Evolutionary conservation across 23 tunicate species (phyloP).

Genomic region (Diplosoma virens): DNA sequence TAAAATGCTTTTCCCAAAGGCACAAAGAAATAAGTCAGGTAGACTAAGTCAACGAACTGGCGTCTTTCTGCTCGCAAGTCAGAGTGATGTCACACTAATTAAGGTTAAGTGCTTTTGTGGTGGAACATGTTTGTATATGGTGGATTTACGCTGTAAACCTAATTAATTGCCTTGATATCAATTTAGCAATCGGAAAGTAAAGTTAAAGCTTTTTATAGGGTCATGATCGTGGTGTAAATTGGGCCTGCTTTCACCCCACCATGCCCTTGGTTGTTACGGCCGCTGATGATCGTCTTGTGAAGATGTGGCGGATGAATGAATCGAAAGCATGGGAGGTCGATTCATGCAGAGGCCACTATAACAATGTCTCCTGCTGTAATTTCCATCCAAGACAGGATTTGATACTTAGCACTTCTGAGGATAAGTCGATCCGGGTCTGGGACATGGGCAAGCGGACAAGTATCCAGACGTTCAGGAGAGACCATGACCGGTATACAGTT

Average conservation of each 20-base stretch:
- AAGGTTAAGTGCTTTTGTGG: neutral
- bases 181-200: too few relatives aligned
- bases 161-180: too few relatives aligned
- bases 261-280: conserved; percentile 95
- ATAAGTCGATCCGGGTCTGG: conserved; percentile 97
- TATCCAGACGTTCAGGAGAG: conserved; percentile 87
- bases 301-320: conserved; percentile 96
- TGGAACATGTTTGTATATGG: too few relatives aligned
- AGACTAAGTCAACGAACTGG: too few relatives aligned
- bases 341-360: conserved; percentile 95
- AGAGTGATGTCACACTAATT: neutral
- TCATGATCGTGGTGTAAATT: conserved; percentile 98
- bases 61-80: too few relatives aligned
- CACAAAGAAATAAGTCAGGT: too few relatives aligned
- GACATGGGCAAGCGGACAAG: conserved; percentile 95
- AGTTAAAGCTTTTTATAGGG: conserved; percentile 72
- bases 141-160: too few relatives aligned
- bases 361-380: conserved; percentile 92
- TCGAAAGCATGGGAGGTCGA: conserved; percentile 99
- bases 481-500: conserved; percentile 76
- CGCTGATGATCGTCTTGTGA: conserved; percentile 93
- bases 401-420: conserved; percentile 89
- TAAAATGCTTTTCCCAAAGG: too few relatives aligned
- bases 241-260: conserved; percentile 98
- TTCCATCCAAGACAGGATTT: conserved; percentile 94